These are phyloP conservation scores for Pituophis catenifer DNA, from an alignment of 2,113 vertebrate genomes.

Conservation along the genomic window DNA sequence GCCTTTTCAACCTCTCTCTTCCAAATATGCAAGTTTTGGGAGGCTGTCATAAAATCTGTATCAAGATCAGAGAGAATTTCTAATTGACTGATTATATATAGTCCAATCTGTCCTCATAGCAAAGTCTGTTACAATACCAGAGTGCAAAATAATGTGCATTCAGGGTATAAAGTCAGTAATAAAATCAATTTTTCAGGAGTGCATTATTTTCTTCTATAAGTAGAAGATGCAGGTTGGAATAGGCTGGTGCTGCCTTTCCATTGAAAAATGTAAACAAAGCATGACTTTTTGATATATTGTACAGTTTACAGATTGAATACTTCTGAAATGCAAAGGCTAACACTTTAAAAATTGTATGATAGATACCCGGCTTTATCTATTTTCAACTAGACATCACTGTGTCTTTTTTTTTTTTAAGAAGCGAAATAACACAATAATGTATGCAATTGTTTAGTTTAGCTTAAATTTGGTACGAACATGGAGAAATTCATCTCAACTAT, in stretches of 20 bases:
- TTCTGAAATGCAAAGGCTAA: not conserved
- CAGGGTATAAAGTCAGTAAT: not conserved
- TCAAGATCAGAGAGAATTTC: not conserved
- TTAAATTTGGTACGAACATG: not conserved
- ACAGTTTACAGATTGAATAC: not conserved
- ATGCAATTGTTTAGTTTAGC: not conserved
- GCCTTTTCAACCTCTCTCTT: not conserved
- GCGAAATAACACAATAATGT: not conserved
- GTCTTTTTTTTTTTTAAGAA: not conserved
- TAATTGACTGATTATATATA: not conserved
- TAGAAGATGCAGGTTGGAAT: not conserved
- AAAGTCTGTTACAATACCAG: not conserved
- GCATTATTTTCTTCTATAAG: not conserved
- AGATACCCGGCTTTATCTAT: not conserved
- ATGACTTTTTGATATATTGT: not conserved
- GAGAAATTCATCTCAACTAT: not conserved
- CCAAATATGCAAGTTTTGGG: not conserved
- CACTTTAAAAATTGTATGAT: not conserved
- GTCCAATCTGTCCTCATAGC: not conserved
- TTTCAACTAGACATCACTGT: not conserved
- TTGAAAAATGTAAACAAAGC: not conserved
- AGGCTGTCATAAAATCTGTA: not conserved
- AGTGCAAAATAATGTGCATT: not conserved
- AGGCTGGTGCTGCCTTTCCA: not conserved
- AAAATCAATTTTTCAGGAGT: too few species aligned